Base-by-base conservation (phyloP, 2,797 vertebrate genomes). In the Columba guinea region DNA sequence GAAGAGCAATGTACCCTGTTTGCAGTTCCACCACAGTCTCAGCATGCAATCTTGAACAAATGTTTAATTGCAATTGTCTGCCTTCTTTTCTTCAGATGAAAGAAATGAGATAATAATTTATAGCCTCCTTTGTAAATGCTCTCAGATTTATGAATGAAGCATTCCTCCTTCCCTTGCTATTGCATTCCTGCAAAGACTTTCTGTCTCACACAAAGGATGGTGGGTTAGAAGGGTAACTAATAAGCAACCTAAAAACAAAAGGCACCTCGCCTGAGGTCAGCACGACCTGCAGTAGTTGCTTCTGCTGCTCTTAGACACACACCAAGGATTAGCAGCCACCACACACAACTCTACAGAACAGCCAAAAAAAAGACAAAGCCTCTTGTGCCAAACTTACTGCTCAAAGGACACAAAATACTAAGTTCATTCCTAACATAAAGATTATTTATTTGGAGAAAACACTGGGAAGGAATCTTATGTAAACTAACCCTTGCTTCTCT, bases 61-160 rank as follows among this genome's bases (percentile, higher is more conserved):
- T 8, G 19, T 63, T 78, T 76, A 64, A 89, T 39, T 79, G 68
- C 32, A 79, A 87, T 53, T 65, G 65, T 46, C 81, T 78, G 55
- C 62, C 87, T 83, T 89, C 75, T 92, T 74, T 91, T 86, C 70
- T 79, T 76, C 77, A 79, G 48, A 89, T 92, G 56, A 95, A 82
- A 95, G 44, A 70, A 94, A 84, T 69, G 34, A 73, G 73, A 90
- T 37, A 77, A 64, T 52, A 80, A 84, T 93, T 95, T 84, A 94
- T 63, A 78, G 52, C 23, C 81, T 87, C 30, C 39, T 82, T 79
- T 88, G 67, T 67, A 94, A 94, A 79, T 64, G 44, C 44, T 67
- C 65, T 79, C 87, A 88, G 73, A 91, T 88, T 94, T 88, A 93
- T 90, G 84, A 96, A 96, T 90, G 92, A 94, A 92, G 76, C 77